phyloP scores from a whole-genome alignment of 2,113 vertebrate species.

The Tetraodon nigroviridis region DNA sequence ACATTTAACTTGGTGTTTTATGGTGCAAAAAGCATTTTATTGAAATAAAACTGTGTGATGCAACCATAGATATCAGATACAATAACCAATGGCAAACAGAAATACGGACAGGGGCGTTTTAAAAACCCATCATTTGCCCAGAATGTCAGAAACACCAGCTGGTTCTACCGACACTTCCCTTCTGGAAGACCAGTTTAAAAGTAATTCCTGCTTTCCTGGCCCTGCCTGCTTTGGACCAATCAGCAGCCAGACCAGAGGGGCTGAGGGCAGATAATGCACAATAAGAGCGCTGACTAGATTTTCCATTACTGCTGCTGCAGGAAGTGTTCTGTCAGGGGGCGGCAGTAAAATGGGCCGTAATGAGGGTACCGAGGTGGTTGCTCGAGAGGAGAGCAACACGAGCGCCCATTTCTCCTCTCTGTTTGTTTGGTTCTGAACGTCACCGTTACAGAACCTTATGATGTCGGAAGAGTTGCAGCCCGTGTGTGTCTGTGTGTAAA shows the following conservation, averaged over 20 bases:
- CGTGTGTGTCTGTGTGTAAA: constrained; percentile 2
- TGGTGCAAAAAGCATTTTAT: too few relatives aligned
- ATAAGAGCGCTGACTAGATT: constrained; percentile 47
- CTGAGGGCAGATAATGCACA: constrained; percentile 45
- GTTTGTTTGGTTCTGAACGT: constrained; percentile 44
- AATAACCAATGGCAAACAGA: neutral
- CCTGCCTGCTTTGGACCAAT: neutral
- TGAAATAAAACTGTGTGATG: too few relatives aligned
- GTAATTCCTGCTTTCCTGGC: neutral
- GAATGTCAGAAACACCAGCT: neutral
- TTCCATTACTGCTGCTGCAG: constrained; percentile 46
- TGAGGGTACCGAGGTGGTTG: constrained; percentile 60
- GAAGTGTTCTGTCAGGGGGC: constrained; percentile 35
- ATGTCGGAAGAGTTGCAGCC: constrained; percentile 17
- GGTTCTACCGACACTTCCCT: neutral
- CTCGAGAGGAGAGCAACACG: constrained; percentile 32
- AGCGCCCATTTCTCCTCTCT: constrained; percentile 48
- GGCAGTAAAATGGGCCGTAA: constrained; percentile 56
- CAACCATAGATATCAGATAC: neutral
- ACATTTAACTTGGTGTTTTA: too few relatives aligned
- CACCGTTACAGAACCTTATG: constrained; percentile 43
- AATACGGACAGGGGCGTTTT: too few relatives aligned
- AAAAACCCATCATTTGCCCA: neutral
- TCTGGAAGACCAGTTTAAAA: neutral
- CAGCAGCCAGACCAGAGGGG: constrained; percentile 7